phyloP scores from a whole-genome alignment of 2,113 vertebrate genomes.

The Diadophis punctatus region DNA sequence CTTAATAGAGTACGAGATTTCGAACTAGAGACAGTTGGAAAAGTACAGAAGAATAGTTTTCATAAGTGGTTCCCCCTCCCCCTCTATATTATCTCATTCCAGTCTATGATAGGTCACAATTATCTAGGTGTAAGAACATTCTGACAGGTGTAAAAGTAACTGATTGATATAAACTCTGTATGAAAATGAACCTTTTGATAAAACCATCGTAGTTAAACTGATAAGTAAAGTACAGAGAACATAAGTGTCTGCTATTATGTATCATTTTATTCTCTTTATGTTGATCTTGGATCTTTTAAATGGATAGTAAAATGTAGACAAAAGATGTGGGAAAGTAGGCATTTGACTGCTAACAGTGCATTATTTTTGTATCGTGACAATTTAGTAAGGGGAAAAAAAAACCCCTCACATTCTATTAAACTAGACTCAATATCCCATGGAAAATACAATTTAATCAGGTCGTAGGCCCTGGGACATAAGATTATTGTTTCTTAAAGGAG shows the following conservation, averaged over 20 bases:
- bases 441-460: slow-evolving; percentile 59
- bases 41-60: slow-evolving; percentile 72
- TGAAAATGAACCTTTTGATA: slow-evolving; percentile 84
- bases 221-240: slow-evolving; percentile 78
- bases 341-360: slow-evolving; percentile 58
- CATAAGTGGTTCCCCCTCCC: slow-evolving; percentile 37
- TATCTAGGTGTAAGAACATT: slow-evolving; percentile 79
- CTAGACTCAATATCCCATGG: slow-evolving; percentile 51
- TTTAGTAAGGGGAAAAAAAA: slow-evolving; percentile 58
- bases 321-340: slow-evolving; percentile 65
- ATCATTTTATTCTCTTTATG: slow-evolving; percentile 79
- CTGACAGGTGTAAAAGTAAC: slow-evolving; percentile 84
- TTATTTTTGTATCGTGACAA: slow-evolving; percentile 66
- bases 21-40: slow-evolving; percentile 78
- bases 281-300: slow-evolving; percentile 77
- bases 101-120: slow-evolving; percentile 80
- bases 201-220: slow-evolving; percentile 78
- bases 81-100: slow-evolving; percentile 78
- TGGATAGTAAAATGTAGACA: slow-evolving; percentile 65
- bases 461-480: slow-evolving; percentile 42
- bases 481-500: background rate
- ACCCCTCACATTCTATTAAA: slow-evolving; percentile 66
- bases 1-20: slow-evolving; percentile 74
- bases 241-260: slow-evolving; percentile 74
- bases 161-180: slow-evolving; percentile 85